Percentiles rank a stretch among this genome's conserved stretches.
Evolutionary conservation across 37 sponge, comb jelly and placozoan genomes (phyloP).

Genomic region (Crambe crambe): DNA sequence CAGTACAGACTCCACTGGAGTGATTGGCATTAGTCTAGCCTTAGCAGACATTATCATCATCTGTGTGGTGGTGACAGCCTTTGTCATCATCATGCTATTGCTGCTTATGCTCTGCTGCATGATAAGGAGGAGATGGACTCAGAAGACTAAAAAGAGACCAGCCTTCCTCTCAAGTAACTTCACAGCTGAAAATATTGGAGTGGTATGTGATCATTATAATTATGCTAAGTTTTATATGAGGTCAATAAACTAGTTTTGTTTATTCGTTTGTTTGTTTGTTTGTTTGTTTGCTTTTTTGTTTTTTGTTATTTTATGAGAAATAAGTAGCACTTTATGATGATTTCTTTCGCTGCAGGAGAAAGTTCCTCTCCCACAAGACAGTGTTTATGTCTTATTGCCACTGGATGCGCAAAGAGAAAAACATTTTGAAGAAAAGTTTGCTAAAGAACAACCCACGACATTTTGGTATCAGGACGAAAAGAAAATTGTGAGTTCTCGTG

Average conservation of each 20-base stretch:
- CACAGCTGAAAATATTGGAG: constrained; percentile 33
- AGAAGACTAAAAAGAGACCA: constrained; percentile 37
- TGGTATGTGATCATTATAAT: constrained; percentile 29
- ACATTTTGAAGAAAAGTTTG: constrained; percentile 68
- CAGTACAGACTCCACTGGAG: neutral
- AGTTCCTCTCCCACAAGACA: constrained; percentile 31
- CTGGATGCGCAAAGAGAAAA: constrained; percentile 43
- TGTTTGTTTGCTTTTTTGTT: too few relatives aligned
- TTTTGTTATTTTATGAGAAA: too few relatives aligned
- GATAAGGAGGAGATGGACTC: neutral
- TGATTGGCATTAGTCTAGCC: neutral
- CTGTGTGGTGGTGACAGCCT: constrained; percentile 14
- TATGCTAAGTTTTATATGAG: too few relatives aligned
- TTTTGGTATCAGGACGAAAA: constrained; percentile 77
- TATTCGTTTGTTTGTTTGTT: too few relatives aligned
- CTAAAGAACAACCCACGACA: constrained; percentile 15
- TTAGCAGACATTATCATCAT: constrained; percentile 10
- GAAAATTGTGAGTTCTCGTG: constrained; percentile 44
- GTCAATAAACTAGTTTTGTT: too few relatives aligned
- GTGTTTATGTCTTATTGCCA: constrained; percentile 41
- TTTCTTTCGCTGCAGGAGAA: constrained; percentile 40
- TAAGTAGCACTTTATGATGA: too few relatives aligned
- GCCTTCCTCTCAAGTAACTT: constrained; percentile 56
- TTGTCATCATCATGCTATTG: constrained; percentile 37
- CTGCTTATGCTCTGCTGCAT: neutral